Conservation (phyloP, 1,140 invertebrate species). For the Lepeophtheirus salmonis region DNA sequence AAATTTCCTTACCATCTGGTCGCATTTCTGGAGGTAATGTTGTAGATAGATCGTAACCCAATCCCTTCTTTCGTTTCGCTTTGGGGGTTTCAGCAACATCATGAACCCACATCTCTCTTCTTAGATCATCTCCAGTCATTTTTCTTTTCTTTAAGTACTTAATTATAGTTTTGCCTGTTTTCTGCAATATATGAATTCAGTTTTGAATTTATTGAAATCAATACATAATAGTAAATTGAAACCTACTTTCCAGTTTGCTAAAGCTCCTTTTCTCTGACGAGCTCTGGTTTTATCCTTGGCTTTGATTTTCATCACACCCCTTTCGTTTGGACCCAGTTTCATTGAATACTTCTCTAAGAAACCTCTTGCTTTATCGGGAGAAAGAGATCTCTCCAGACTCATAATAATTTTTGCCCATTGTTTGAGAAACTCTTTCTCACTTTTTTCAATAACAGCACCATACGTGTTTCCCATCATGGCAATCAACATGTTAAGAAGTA, state of each 20-base stretch:
- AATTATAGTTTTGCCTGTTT: conserved; percentile 44
- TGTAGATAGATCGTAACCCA: conserved; percentile 30
- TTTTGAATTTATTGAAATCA: background rate
- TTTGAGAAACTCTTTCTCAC: conserved; percentile 96
- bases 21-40: conserved; percentile 11
- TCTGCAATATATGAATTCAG: conserved; percentile 37
- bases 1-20: background rate
- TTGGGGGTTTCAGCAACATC: conserved; percentile 63
- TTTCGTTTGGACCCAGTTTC: conserved; percentile 37
- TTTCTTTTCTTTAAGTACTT: conserved; percentile 45
- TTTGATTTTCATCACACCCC: conserved; percentile 95
- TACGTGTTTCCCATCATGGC: conserved; percentile 99
- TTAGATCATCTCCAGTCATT: conserved; percentile 63
- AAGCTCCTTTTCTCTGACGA: conserved; percentile 84
- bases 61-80: conserved; percentile 37
- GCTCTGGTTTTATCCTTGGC: conserved; percentile 86
- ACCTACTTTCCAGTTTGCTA: conserved; percentile 84
- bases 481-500: conserved; percentile 89
- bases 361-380: conserved; percentile 62
- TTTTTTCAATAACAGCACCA: conserved; percentile 88
- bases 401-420: conserved; percentile 97
- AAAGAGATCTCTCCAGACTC: conserved; percentile 73
- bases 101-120: conserved; percentile 64
- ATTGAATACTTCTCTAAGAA: conserved; percentile 90
- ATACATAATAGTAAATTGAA: background rate